phyloP scores from a whole-genome alignment of 2,113 vertebrate species.

The Leptobrachium leishanense region DNA sequence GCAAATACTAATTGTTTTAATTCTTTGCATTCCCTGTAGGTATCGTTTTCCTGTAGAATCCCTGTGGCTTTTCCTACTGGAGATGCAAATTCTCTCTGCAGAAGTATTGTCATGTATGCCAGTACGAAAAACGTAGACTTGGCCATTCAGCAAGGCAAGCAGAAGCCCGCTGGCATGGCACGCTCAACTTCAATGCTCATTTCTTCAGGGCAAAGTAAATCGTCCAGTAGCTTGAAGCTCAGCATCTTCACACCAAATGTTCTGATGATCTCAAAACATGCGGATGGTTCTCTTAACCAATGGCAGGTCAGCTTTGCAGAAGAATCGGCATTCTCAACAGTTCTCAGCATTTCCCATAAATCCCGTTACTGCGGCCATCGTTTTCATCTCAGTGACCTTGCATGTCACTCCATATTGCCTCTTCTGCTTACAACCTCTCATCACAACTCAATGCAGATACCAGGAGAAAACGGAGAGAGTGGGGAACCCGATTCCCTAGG shows the following conservation, averaged over 20 bases:
- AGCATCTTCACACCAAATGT: conserved; percentile 97
- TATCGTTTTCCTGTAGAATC: conserved; percentile 96
- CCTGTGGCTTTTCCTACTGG: conserved; percentile 95
- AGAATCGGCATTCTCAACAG: conserved; percentile 94
- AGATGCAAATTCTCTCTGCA: conserved; percentile 93
- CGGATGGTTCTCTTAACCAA: conserved; percentile 94
- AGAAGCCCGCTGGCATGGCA: conserved; percentile 77
- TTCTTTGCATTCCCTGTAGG: conserved; percentile 67
- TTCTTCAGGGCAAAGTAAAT: conserved; percentile 76
- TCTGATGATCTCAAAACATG: conserved; percentile 97
- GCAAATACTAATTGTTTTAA: conserved; percentile 16
- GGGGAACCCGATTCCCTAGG: conserved; percentile 50
- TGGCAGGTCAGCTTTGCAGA: conserved; percentile 97
- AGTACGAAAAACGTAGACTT: conserved; percentile 96
- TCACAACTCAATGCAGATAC: conserved; percentile 86
- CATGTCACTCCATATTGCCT: conserved; percentile 94
- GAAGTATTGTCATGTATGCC: conserved; percentile 95
- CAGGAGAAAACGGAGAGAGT: conserved; percentile 64
- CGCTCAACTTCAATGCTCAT: conserved; percentile 86
- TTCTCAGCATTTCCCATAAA: conserved; percentile 96
- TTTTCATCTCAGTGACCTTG: conserved; percentile 96
- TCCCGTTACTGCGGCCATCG: conserved; percentile 96
- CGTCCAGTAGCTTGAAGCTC: conserved; percentile 81
- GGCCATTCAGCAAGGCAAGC: conserved; percentile 91
- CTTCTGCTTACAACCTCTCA: conserved; percentile 95